Conservation (phyloP, 2,888 invertebrate species). For the Ophion costatus region DNA sequence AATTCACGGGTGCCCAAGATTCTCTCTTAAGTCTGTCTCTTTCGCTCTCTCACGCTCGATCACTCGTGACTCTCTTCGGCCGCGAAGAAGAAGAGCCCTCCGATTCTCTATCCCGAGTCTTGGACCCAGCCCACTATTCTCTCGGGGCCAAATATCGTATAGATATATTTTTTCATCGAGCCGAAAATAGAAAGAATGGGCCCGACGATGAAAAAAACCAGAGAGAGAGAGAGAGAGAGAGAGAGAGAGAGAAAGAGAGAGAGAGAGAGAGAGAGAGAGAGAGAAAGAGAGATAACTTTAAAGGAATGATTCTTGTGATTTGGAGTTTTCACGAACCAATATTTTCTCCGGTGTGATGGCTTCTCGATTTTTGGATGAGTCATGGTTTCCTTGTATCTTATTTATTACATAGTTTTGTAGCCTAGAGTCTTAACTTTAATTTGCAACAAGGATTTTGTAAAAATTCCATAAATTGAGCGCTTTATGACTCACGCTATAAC, state of each 20-base stretch:
- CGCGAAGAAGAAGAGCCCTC: conserved; percentile 10
- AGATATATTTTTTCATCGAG: conserved; percentile 15
- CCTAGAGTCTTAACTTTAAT: background rate
- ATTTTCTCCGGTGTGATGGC: background rate
- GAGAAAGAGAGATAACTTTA: background rate
- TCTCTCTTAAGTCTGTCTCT: conserved; percentile 26
- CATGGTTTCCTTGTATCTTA: background rate
- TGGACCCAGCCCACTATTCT: conserved; percentile 24
- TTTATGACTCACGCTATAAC: no score
- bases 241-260: background rate
- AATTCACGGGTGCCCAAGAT: conserved; percentile 52
- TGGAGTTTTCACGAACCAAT: background rate
- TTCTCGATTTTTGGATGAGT: background rate
- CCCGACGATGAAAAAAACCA: conserved; percentile 6
- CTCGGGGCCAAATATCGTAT: conserved; percentile 24
- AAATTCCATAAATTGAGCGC: no score
- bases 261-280: background rate
- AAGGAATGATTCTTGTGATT: conserved; percentile 16
- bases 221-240: background rate
- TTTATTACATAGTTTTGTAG: background rate
- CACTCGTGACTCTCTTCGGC: conserved; percentile 23
- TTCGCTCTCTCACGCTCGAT: conserved; percentile 1
- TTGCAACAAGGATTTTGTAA: no score
- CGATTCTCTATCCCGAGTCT: conserved; percentile 1
- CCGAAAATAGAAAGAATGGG: background rate